phyloP scores from a whole-genome alignment of 2,113 vertebrate species.

The Gopherus evgoodei region DNA sequence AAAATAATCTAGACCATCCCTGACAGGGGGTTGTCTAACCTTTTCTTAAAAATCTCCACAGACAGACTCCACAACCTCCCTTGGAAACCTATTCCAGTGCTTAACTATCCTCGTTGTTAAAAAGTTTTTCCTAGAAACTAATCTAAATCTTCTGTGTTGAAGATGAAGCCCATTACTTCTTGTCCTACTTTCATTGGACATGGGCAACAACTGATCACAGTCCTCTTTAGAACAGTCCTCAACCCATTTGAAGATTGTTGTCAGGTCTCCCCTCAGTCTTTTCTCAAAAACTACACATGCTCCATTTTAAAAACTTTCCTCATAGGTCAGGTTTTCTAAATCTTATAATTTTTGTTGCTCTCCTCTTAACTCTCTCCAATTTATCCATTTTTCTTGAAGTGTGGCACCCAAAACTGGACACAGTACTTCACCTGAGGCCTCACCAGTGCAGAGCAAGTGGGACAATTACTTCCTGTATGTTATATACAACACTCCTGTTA shows the following conservation, averaged over 20 bases:
- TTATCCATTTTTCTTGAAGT: background rate
- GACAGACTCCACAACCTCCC: background rate
- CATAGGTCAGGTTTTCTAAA: background rate
- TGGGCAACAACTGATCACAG: background rate
- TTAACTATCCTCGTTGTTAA: background rate
- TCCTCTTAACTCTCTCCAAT: background rate
- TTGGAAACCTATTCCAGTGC: background rate
- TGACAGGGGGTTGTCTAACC: background rate
- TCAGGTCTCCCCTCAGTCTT: background rate
- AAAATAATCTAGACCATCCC: background rate
- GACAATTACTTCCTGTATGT: background rate
- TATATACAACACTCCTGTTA: background rate
- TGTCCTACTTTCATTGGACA: background rate
- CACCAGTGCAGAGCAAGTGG: background rate
- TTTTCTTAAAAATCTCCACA: background rate
- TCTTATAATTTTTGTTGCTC: background rate
- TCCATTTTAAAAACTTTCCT: background rate
- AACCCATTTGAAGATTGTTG: background rate
- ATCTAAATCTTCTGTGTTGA: background rate
- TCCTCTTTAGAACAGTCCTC: background rate
- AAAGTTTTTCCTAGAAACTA: background rate
- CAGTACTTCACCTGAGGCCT: background rate
- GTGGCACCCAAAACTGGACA: background rate
- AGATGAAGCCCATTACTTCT: background rate
- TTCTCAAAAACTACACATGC: background rate